Conservation (phyloP, 2,888 invertebrate species). For the Hydrotaea cyrtoneurina region DNA sequence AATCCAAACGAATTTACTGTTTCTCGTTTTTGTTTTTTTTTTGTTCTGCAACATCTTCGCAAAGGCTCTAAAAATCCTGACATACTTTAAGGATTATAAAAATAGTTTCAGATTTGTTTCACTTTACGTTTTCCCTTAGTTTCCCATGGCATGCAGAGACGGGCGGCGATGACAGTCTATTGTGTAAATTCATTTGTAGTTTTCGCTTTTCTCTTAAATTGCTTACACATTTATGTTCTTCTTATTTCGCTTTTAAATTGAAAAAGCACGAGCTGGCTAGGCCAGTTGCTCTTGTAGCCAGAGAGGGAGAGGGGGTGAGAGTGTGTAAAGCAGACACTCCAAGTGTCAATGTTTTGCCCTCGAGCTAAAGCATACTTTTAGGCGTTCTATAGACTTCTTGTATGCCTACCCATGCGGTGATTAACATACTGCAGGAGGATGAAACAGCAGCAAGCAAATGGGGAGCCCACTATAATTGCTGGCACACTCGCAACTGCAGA, state of each 20-base stretch:
- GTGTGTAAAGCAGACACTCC: constrained; percentile 33
- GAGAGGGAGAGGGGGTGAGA: too few relatives aligned
- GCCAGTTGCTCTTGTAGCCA: background rate
- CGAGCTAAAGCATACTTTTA: constrained; percentile 67
- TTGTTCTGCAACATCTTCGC: background rate
- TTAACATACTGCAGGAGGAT: background rate
- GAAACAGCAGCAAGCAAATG: background rate
- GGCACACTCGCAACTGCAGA: background rate
- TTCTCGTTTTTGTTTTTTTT: too few relatives aligned
- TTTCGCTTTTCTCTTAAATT: constrained; percentile 21
- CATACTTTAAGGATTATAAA: constrained; percentile 14
- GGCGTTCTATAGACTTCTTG: background rate
- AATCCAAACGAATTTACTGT: background rate
- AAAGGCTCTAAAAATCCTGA: background rate
- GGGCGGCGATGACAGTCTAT: constrained; percentile 28
- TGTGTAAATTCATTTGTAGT: constrained; percentile 40
- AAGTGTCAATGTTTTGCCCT: constrained; percentile 79
- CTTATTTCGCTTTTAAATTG: background rate
- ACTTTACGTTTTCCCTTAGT: background rate
- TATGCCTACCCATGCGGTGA: background rate
- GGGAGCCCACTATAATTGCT: background rate
- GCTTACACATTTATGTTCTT: background rate
- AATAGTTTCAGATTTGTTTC: background rate
- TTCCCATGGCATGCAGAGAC: too few relatives aligned
- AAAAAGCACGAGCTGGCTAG: background rate